Conservation (phyloP, 2,113 vertebrate species). For the Platysternon megacephalum region DNA sequence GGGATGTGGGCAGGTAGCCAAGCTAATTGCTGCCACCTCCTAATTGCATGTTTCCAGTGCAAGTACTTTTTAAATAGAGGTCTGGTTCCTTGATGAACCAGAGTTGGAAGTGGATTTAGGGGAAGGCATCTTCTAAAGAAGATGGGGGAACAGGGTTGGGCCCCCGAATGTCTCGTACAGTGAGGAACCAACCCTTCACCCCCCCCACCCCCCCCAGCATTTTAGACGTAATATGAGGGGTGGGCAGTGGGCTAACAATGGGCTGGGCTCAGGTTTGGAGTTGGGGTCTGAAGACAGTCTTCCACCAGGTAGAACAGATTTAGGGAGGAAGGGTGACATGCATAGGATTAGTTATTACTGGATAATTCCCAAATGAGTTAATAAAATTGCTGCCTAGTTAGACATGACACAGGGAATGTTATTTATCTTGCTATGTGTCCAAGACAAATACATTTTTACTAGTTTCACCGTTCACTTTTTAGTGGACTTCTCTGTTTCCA, state of each 20-base stretch:
- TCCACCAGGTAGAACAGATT: not conserved
- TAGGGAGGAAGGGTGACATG: not conserved
- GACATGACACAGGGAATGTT: too few species aligned
- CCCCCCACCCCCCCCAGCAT: not conserved
- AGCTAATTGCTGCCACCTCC: not conserved
- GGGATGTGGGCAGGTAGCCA: not conserved
- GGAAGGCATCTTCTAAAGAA: not conserved
- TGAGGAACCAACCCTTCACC: not conserved
- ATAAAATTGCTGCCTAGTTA: not conserved
- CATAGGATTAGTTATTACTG: not conserved
- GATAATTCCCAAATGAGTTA: not conserved
- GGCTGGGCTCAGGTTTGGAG: not conserved
- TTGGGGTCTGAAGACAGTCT: not conserved
- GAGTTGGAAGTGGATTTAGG: not conserved
- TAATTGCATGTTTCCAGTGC: not conserved
- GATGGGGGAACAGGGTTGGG: not conserved
- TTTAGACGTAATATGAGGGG: not conserved
- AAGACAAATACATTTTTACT: rapidly evolving
- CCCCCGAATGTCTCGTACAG: not conserved
- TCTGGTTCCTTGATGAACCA: not conserved
- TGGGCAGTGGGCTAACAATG: not conserved
- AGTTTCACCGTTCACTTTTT: not conserved
- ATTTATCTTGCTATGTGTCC: not conserved
- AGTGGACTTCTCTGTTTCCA: not conserved
- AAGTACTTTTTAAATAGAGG: not conserved